phyloP scores from a whole-genome alignment of 1,140 invertebrate genomes.

The Cydia fagiglandana region DNA sequence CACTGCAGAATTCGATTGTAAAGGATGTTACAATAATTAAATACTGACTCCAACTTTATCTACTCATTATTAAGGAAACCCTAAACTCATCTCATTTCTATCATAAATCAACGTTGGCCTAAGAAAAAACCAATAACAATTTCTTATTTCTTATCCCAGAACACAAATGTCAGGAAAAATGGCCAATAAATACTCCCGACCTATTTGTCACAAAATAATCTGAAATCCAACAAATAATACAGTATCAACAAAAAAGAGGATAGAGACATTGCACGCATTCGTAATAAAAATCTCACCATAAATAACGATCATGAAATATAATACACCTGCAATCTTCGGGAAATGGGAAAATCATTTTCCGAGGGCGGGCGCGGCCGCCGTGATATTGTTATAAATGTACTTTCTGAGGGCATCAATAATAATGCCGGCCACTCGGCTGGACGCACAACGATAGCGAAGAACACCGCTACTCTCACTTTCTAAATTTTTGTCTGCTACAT shows the following conservation, averaged over 20 bases:
- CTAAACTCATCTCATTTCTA: not conserved
- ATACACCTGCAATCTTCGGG: slow-evolving; percentile 77
- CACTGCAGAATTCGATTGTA: not conserved
- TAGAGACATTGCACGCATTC: slow-evolving; percentile 78
- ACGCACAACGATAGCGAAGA: slow-evolving; percentile 22
- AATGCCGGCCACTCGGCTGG: slow-evolving; percentile 59
- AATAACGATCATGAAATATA: slow-evolving; percentile 79
- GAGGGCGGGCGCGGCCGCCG: slow-evolving; percentile 74
- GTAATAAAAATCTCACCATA: slow-evolving; percentile 78
- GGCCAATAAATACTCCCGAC: slow-evolving; percentile 50
- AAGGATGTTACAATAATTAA: no score
- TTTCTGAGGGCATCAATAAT: slow-evolving; percentile 76
- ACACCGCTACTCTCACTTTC: slow-evolving; percentile 23
- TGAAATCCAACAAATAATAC: slow-evolving; percentile 72
- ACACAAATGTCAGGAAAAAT: slow-evolving; percentile 46
- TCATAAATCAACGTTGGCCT: slow-evolving; percentile 23
- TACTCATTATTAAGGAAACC: not conserved
- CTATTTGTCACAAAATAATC: slow-evolving; percentile 63
- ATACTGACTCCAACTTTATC: no score
- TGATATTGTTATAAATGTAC: slow-evolving; percentile 79
- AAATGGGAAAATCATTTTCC: slow-evolving; percentile 78
- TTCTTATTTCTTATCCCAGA: slow-evolving; percentile 31
- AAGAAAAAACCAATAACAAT: slow-evolving; percentile 31
- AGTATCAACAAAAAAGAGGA: slow-evolving; percentile 70
- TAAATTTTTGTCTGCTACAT: no score